These are phyloP conservation scores for Sebastes kiyomatsui DNA, from an alignment of 2,797 vertebrate species.

Conservation along the genomic window DNA sequence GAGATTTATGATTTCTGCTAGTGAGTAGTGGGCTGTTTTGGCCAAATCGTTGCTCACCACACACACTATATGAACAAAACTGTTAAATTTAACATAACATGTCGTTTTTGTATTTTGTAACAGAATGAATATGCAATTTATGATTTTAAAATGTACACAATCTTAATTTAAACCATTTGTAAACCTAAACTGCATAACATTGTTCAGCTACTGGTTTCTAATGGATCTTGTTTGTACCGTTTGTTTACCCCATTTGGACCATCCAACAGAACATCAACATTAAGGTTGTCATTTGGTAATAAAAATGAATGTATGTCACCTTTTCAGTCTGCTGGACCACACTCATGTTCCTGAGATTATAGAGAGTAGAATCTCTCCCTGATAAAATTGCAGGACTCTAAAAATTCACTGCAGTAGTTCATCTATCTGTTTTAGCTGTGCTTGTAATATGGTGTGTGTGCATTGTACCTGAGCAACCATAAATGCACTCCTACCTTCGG, in stretches of 20 bases:
- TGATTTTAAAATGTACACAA: neutral
- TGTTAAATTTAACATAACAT: too few relatives aligned
- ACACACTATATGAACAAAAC: too few relatives aligned
- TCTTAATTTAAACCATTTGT: neutral
- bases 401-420: conserved; percentile 43
- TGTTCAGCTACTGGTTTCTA: neutral
- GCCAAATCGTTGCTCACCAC: too few relatives aligned
- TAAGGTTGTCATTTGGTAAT: neutral
- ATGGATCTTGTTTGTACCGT: neutral
- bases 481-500: conserved; percentile 67
- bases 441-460: conserved; percentile 61
- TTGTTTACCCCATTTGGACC: neutral
- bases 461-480: conserved; percentile 60
- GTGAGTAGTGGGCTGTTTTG: too few relatives aligned
- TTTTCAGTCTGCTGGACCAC: neutral
- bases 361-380: neutral
- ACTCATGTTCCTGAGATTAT: neutral
- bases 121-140: neutral
- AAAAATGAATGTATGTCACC: conserved; percentile 8
- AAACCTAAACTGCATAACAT: neutral
- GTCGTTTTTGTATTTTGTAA: neutral
- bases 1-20: too few relatives aligned
- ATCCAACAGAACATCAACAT: conserved; percentile 1
- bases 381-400: conserved; percentile 22
- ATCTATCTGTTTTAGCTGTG: conserved; percentile 58